Evolutionary conservation across 2,888 invertebrate genomes (phyloP).

Genomic region (Synergus japonicus): DNA sequence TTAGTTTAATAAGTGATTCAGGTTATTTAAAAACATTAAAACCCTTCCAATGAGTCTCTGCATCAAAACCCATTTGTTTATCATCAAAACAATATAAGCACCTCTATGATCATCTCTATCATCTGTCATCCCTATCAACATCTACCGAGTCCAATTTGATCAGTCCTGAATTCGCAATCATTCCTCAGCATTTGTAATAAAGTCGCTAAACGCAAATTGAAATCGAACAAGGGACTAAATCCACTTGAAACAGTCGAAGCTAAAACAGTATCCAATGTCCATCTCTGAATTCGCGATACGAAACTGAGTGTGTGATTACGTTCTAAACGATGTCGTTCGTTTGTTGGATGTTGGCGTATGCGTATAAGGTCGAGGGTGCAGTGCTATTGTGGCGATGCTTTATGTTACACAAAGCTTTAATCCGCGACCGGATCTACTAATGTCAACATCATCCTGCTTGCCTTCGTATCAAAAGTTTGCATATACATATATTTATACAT

Average conservation of each 20-base stretch:
- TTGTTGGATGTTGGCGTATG: conserved; percentile 50
- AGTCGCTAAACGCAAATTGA: conserved; percentile 49
- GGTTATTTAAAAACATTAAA: too few species aligned
- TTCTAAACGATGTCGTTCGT: conserved; percentile 56
- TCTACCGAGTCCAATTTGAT: background rate
- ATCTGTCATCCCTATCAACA: background rate
- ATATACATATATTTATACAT: conserved; percentile 27
- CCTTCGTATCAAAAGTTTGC: conserved; percentile 48
- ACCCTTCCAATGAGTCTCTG: too few species aligned
- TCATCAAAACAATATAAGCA: background rate
- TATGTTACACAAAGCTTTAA: conserved; percentile 75
- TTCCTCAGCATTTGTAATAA: conserved; percentile 8
- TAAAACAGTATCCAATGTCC: conserved; percentile 36
- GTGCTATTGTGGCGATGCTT: conserved; percentile 70
- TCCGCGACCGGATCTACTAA: conserved; percentile 75
- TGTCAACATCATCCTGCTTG: conserved; percentile 72
- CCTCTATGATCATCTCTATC: too few species aligned
- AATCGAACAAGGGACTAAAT: conserved; percentile 44
- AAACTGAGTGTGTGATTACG: conserved; percentile 70
- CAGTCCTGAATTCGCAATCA: background rate
- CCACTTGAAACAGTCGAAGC: conserved; percentile 32
- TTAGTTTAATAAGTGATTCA: too few species aligned
- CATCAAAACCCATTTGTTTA: too few species aligned
- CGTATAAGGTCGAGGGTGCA: conserved; percentile 67
- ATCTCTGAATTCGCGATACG: conserved; percentile 65